phyloP scores from a whole-genome alignment of 2,113 vertebrate genomes.

The Anarrhichthys ocellatus region DNA sequence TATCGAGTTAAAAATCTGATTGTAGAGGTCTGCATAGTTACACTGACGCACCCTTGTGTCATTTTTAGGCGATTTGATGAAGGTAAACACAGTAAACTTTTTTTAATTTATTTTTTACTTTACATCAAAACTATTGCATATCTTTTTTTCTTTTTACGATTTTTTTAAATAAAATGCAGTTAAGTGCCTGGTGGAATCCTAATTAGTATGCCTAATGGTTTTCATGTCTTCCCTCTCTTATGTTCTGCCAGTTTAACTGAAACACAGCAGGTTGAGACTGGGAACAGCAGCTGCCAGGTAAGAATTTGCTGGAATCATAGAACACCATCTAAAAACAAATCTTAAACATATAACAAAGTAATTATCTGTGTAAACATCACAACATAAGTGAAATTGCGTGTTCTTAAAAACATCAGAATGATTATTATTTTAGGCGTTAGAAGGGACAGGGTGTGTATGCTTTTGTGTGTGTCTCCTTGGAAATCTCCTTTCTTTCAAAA shows the following conservation, averaged over 20 bases:
- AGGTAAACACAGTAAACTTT: too few relatives aligned
- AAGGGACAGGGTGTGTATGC: slow-evolving; percentile 47
- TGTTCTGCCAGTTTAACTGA: slow-evolving; percentile 52
- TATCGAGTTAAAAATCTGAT: too few relatives aligned
- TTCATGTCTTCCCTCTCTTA: slow-evolving; percentile 21
- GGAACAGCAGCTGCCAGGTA: slow-evolving; percentile 62
- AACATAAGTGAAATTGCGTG: neutral
- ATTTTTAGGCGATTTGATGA: too few relatives aligned
- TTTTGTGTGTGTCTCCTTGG: slow-evolving; percentile 17
- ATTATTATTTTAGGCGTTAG: slow-evolving; percentile 47
- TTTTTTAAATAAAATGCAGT: neutral
- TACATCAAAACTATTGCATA: too few relatives aligned
- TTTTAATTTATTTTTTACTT: too few relatives aligned
- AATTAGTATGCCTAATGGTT: slow-evolving; percentile 2
- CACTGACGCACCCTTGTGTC: too few relatives aligned
- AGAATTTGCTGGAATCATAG: slow-evolving; percentile 7
- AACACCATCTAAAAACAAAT: neutral
- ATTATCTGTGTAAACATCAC: neutral
- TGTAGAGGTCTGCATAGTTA: too few relatives aligned
- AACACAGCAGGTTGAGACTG: slow-evolving; percentile 15
- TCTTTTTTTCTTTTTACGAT: too few relatives aligned
- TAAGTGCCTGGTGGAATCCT: neutral
- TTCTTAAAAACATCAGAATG: slow-evolving; percentile 9
- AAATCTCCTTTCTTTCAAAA: slow-evolving; percentile 46
- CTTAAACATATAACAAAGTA: neutral